Percentiles rank a stretch among this genome's conserved stretches.
Conservation (phyloP, 35 echinoderm and acorn worm species). For the Heliocidaris erythrogramma region DNA sequence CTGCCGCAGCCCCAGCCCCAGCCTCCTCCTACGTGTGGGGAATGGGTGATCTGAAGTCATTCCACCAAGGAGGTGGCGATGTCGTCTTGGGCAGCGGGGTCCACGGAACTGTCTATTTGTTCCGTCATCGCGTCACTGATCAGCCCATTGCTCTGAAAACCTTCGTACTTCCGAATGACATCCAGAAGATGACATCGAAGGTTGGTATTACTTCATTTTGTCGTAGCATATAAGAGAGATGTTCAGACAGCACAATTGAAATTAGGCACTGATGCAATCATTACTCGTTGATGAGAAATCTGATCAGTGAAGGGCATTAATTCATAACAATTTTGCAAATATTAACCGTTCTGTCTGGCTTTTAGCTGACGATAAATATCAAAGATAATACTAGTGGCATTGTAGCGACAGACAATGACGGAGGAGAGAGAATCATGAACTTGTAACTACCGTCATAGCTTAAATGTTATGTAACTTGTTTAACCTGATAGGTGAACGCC, state of each 20-base stretch:
- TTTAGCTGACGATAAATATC: background rate
- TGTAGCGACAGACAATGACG: too few relatives aligned
- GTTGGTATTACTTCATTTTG: background rate
- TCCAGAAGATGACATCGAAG: background rate
- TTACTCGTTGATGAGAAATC: too few relatives aligned
- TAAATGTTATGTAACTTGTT: background rate
- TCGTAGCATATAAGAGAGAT: too few relatives aligned
- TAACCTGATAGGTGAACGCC: too few relatives aligned
- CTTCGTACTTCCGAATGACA: background rate
- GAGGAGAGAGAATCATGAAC: too few relatives aligned
- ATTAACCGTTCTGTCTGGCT: background rate
- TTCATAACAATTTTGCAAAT: too few relatives aligned
- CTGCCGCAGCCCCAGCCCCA: background rate
- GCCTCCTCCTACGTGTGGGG: background rate
- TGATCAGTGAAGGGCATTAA: too few relatives aligned
- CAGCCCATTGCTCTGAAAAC: background rate
- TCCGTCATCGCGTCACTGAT: background rate
- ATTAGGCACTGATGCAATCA: too few relatives aligned
- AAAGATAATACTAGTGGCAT: background rate
- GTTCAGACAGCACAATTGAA: too few relatives aligned
- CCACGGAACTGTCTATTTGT: too few relatives aligned
- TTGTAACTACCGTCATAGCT: too few relatives aligned
- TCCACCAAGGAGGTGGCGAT: background rate
- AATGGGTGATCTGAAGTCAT: constrained; percentile 1
- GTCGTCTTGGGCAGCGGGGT: too few relatives aligned